Evolutionary conservation across 2,797 vertebrate genomes (phyloP).

Genomic region (Triplophysa bombifrons): DNA sequence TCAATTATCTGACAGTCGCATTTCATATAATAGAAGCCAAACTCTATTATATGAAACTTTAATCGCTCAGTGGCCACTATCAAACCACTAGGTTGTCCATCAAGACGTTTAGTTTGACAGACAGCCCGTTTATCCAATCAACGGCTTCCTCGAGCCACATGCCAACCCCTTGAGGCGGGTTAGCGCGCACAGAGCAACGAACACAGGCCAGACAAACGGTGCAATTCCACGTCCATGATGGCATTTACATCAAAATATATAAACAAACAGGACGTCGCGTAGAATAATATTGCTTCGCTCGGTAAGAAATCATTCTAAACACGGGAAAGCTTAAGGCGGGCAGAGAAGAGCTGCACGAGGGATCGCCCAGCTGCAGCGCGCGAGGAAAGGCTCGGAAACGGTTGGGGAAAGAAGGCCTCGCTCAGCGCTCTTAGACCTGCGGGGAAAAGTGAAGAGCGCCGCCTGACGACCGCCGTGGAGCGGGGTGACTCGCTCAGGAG

Average conservation of each 20-base stretch:
- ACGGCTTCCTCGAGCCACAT: constrained; percentile 21
- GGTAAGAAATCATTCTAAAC: constrained; percentile 5
- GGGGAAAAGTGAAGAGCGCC: constrained; percentile 84
- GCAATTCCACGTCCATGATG: constrained; percentile 58
- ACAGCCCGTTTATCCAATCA: constrained; percentile 67
- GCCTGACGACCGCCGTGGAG: constrained; percentile 82
- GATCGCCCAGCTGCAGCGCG: constrained; percentile 69
- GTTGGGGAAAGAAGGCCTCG: constrained; percentile 76
- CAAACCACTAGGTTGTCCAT: not conserved
- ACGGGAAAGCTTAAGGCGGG: not conserved
- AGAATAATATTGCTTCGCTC: not conserved
- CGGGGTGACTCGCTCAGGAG: constrained; percentile 72
- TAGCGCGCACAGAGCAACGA: constrained; percentile 65
- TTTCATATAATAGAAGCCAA: no score
- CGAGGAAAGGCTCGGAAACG: constrained; percentile 66
- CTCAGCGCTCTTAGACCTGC: constrained; percentile 69
- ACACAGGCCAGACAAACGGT: constrained; percentile 69
- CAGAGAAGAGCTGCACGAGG: constrained; percentile 54
- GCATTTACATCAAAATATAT: constrained; percentile 27
- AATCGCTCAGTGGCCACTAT: not conserved
- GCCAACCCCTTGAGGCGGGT: constrained; percentile 68
- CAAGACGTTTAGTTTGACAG: constrained; percentile 57
- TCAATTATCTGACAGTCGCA: no score
- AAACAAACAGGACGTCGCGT: not conserved
- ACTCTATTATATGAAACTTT: no score